A percentile compares a stretch with the other conserved stretches of the same genome.
These are phyloP conservation scores for Catocala nupta DNA, from an alignment of 2,888 invertebrate species.

Conservation along the genomic window DNA sequence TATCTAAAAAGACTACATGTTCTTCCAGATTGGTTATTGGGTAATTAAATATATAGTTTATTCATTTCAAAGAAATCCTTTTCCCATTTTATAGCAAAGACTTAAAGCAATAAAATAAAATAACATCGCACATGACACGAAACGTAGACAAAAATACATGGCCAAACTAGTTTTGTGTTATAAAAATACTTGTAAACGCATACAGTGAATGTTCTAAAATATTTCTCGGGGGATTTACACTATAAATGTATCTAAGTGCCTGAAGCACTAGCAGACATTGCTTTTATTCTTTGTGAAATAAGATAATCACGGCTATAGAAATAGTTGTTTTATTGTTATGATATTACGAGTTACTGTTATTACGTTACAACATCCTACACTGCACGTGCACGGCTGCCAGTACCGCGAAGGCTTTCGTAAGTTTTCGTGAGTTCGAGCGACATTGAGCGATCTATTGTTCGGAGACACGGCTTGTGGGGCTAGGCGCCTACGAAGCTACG, in stretches of 20 bases:
- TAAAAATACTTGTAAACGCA: slow-evolving; percentile 4
- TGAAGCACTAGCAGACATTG: slow-evolving; percentile 36
- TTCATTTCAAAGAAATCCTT: too few relatives aligned
- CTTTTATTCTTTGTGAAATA: slow-evolving; percentile 34
- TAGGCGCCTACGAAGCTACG: slow-evolving; percentile 28
- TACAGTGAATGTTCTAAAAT: slow-evolving; percentile 11
- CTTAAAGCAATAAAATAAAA: too few relatives aligned
- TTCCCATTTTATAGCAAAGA: too few relatives aligned
- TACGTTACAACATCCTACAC: slow-evolving; percentile 54
- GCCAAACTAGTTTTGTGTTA: background rate
- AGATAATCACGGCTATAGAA: slow-evolving; percentile 46
- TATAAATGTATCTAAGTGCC: slow-evolving; percentile 32
- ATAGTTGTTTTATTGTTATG: slow-evolving; percentile 48
- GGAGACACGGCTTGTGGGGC: slow-evolving; percentile 28
- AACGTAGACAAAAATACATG: slow-evolving; percentile 1
- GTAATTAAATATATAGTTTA: too few relatives aligned
- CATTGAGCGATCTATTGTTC: slow-evolving; percentile 81
- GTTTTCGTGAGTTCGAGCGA: slow-evolving; percentile 77
- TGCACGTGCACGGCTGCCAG: slow-evolving; percentile 54
- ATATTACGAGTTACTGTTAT: slow-evolving; percentile 44
- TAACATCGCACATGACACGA: background rate
- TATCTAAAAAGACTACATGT: too few relatives aligned
- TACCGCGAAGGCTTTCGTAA: slow-evolving; percentile 75
- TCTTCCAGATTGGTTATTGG: too few relatives aligned
- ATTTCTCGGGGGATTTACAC: slow-evolving; percentile 28